Evolutionary conservation across 2,113 vertebrate genomes (phyloP), one percentile per base, ranked within the genome.

Genomic region (Hippolais icterina): DNA sequence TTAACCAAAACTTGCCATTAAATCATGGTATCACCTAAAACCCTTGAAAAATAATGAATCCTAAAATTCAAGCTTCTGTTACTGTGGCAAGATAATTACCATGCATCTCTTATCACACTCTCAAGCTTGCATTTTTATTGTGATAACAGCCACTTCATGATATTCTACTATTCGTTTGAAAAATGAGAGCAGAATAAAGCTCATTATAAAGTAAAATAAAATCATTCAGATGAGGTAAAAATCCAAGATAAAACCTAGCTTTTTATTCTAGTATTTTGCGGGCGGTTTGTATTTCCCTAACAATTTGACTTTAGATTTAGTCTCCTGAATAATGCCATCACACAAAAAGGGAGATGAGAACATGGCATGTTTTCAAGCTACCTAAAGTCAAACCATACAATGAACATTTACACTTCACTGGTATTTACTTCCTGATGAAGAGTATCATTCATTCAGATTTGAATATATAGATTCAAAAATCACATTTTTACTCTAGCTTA

Each of bases 171-270:
- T 61, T 74, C 65, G 21, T 68, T 47, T 89, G 57, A 79, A 82
- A 82, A 37, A 75, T 28, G 52, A 82, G 41, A 94, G 59, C 57
- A 63, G 59, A 90, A 59, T 52, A 57, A 93, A 89, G 5, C 28
- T 86, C 27, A 90, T 47, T 29, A 82, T 42, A 93, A 94, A 78
- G 66, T 82, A 83, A 91, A 92, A 63, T 76, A 96, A 90, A 94
- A 96, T 84, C 68, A 85, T 75, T 95, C 79, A 86, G 69, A 87
- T 89, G 83, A 87, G 37, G 11, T 25, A 92, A 97, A 95, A 97
- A 95, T 90, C n/a, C 10, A 64, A 79, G 31, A 72, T 31, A 90
- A 93, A 85, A 20, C 1, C 8, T 52, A 37, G 7, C 1, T 70
- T 71, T 74, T 82, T 59, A 75, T 69, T 41, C 27, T 46, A 61